Base-by-base conservation (phyloP, 2,888 invertebrate genomes). In the Drosophila hamatofila region DNA sequence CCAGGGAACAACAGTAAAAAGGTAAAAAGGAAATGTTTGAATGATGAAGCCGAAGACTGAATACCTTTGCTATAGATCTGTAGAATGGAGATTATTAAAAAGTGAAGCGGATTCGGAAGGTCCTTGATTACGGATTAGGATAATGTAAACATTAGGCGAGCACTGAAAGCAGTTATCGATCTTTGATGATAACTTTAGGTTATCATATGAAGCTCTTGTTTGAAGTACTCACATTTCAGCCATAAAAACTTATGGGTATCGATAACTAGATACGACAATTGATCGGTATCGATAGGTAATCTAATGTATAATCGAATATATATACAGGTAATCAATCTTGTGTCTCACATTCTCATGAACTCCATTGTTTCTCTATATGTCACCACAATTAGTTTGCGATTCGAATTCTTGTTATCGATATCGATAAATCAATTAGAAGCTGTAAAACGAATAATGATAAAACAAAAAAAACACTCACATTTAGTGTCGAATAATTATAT, bases 41-140 rank as follows among this genome's bases (percentile, higher is more conserved):
- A 7, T 33, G 30, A 18, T 0, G 3, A 21, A 21, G 25, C 27
- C 46, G 51, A 66, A 51, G 35, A 11, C n/a, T 21, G 7, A n/a
- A 71, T 71, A 33, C 59, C 8, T 23, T 66, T 46, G 23, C 37
- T 23, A 14, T 8, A 30, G 30, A 30, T 8, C 30, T 30, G 14
- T 2, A 14, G 12, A 2, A 6, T 46, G 46, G 9, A n/a, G 16
- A 25, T 5, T 1, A 9, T n/a, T 25, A 2, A 46, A 8, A 5
- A 25, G 9, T 3, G 8, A 46, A 9, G n/a, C 2, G 2, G 4
- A n/a, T 18, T 12, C n/a, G n/a, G n/a, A 39, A 16, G 37, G 16
- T 5, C 7, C 37, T 37, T 7, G 16, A 33, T 11, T 33, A 33
- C 11, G 3, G 33, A 12, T 33, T 11, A 33, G 33, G 11, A 16